Evolutionary conservation across 2,113 vertebrate species (phyloP).

Genomic region (Sinocyclocheilus maitianheensis): DNA sequence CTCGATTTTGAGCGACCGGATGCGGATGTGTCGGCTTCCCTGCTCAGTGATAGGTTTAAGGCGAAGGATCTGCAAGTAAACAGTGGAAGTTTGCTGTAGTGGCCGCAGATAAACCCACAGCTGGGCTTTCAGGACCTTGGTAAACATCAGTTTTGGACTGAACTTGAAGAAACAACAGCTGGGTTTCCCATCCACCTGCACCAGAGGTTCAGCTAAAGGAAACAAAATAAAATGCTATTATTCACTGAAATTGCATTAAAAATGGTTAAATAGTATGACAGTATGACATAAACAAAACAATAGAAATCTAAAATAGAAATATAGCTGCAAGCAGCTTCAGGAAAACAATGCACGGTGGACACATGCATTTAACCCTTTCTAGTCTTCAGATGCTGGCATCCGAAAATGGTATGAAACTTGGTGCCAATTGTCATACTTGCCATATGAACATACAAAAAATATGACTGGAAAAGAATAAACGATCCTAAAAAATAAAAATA

Average conservation of each 20-base stretch:
- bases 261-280: background rate
- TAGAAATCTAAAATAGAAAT: too few species aligned
- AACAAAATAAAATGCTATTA: conserved; percentile 50
- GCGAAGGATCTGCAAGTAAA: conserved; percentile 96
- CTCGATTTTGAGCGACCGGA: background rate
- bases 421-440: too few species aligned
- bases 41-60: conserved; percentile 93
- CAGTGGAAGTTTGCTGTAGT: conserved; percentile 90
- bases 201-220: conserved; percentile 87
- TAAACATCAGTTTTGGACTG: conserved; percentile 98
- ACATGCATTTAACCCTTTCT: too few species aligned
- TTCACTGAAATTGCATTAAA: background rate
- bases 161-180: conserved; percentile 98
- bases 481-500: too few species aligned
- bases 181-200: conserved; percentile 94
- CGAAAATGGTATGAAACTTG: too few species aligned
- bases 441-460: too few species aligned
- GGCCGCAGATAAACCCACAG: conserved; percentile 96
- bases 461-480: too few species aligned
- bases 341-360: too few species aligned
- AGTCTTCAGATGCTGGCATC: too few species aligned
- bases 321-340: too few species aligned
- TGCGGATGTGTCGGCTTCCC: conserved; percentile 82
- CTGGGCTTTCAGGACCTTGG: conserved; percentile 97
- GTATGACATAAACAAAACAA: background rate